phyloP scores from a whole-genome alignment of 2,797 vertebrate genomes.

The Sorex maritimensis region DNA sequence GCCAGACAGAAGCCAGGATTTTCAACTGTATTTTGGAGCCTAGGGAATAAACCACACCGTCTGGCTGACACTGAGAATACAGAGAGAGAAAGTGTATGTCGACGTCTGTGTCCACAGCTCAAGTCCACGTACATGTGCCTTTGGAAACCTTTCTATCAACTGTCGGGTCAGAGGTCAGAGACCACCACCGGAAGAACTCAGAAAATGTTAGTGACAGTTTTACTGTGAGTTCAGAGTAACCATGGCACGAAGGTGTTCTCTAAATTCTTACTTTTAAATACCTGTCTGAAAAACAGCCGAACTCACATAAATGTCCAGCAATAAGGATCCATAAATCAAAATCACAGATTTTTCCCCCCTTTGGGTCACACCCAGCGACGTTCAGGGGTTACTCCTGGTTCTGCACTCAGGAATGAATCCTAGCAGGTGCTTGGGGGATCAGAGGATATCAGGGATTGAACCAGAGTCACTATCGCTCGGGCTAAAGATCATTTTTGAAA shows the following conservation, averaged over 20 bases:
- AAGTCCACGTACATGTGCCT: not conserved
- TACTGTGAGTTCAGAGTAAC: conserved; percentile 31
- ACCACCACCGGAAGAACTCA: not conserved
- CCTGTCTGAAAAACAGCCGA: conserved; percentile 49
- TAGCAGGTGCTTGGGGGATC: too few species aligned
- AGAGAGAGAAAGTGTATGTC: not conserved
- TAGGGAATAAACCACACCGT: not conserved
- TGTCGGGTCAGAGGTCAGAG: not conserved
- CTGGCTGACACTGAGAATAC: not conserved
- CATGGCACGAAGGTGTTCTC: not conserved
- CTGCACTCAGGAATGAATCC: too few species aligned
- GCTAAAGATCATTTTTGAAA: too few species aligned
- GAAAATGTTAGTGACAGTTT: not conserved
- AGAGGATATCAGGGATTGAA: too few species aligned
- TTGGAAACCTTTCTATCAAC: not conserved
- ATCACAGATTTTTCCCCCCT: not conserved
- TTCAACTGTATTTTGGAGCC: not conserved
- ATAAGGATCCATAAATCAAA: conserved; percentile 50
- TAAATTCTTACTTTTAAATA: conserved; percentile 48
- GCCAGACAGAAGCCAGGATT: not conserved
- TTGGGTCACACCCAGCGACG: too few species aligned
- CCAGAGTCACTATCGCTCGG: too few species aligned
- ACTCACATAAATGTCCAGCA: conserved; percentile 62
- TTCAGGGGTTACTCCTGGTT: too few species aligned
- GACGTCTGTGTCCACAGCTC: not conserved